phyloP scores from a whole-genome alignment of 1,140 invertebrate genomes.

The Piezodorus guildinii region DNA sequence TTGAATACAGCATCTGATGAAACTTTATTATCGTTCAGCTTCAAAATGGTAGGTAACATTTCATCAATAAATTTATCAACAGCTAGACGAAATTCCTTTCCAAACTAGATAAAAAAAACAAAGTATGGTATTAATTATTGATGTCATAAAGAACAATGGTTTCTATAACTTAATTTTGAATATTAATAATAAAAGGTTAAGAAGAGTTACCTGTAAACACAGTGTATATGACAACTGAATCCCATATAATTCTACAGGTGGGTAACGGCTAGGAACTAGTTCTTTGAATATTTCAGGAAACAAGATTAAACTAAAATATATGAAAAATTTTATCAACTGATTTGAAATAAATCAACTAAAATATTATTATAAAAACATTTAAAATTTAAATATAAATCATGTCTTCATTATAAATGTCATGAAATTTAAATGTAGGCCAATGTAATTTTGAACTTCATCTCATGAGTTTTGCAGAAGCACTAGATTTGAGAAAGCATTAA shows the following conservation, averaged over 20 bases:
- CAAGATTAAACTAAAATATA: not conserved
- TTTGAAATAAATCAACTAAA: too few relatives aligned
- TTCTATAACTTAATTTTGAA: too few relatives aligned
- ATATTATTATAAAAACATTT: too few relatives aligned
- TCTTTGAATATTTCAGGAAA: not conserved
- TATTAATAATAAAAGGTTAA: too few relatives aligned
- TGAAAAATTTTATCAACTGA: too few relatives aligned
- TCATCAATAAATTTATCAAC: not conserved
- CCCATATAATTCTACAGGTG: not conserved
- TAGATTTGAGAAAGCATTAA: too few relatives aligned
- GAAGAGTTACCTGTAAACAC: not conserved
- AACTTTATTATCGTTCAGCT: not conserved
- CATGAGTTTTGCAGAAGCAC: too few relatives aligned
- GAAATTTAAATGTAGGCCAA: too few relatives aligned
- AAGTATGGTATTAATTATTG: not conserved
- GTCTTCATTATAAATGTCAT: too few relatives aligned
- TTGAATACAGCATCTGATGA: not conserved
- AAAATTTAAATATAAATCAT: too few relatives aligned
- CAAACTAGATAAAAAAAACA: not conserved
- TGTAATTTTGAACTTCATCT: too few relatives aligned
- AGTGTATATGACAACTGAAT: not conserved
- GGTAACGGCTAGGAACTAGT: not conserved
- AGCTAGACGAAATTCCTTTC: not conserved
- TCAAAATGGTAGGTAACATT: not conserved
- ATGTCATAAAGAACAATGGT: too few relatives aligned